Evolutionary conservation across 2,888 invertebrate species (phyloP).

Genomic region (Pterostichus niger): DNA sequence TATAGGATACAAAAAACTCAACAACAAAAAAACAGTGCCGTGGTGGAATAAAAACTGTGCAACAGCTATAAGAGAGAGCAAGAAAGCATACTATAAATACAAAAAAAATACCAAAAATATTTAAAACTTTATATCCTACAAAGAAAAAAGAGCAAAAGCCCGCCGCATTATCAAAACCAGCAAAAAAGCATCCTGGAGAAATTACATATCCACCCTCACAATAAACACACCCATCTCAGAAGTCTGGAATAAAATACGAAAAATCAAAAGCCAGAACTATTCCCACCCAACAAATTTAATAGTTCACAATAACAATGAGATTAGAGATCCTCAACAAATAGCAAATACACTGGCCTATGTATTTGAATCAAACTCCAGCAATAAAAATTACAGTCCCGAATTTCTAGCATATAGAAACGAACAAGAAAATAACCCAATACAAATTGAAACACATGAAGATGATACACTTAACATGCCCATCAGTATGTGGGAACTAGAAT

Average conservation of each 20-base stretch:
- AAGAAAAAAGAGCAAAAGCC: not conserved
- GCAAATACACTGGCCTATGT: no score
- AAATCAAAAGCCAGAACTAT: no score
- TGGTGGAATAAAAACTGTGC: no score
- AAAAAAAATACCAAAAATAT: no score
- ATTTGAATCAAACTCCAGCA: not conserved
- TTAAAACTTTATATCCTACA: no score
- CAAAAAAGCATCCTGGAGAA: not conserved
- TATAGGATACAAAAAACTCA: no score
- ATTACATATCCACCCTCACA: not conserved
- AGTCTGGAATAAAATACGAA: constrained; percentile 17
- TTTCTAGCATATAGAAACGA: not conserved
- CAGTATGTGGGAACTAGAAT: not conserved
- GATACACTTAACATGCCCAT: not conserved
- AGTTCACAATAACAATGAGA: no score
- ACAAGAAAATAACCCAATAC: not conserved
- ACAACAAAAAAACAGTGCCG: no score
- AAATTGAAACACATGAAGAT: not conserved
- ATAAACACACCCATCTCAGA: not conserved
- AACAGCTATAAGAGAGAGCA: no score
- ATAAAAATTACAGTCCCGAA: not conserved
- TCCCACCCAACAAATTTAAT: no score
- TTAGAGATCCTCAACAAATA: no score
- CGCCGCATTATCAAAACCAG: not conserved
- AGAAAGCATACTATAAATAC: no score